Evolutionary conservation across 1,140 invertebrate species (phyloP).

Genomic region (Sitophilus oryzae): DNA sequence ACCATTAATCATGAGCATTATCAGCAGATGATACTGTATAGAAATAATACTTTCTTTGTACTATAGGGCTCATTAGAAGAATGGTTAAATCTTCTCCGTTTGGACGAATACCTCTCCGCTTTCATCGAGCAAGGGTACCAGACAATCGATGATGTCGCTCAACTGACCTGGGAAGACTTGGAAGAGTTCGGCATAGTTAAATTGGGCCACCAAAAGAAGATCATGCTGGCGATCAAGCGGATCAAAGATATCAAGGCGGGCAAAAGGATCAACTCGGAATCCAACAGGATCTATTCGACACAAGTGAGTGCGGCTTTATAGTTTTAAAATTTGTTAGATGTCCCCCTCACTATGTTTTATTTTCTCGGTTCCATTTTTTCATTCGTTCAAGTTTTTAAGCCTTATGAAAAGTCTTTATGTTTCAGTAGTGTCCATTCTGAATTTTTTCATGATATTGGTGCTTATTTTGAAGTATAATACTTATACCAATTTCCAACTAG

Average conservation of each 20-base stretch:
- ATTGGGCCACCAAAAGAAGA: constrained; percentile 96
- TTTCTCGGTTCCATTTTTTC: neutral
- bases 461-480: no score
- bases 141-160: constrained; percentile 85
- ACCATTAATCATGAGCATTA: no score
- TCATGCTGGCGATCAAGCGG: constrained; percentile 93
- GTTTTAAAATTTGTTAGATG: constrained; percentile 15
- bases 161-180: constrained; percentile 97
- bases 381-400: no score
- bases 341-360: constrained; percentile 10
- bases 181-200: constrained; percentile 96
- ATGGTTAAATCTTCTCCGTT: constrained; percentile 82
- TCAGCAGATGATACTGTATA: no score
- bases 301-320: constrained; percentile 39
- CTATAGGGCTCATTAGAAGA: constrained; percentile 86
- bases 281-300: constrained; percentile 51
- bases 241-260: constrained; percentile 90
- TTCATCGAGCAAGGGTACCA: constrained; percentile 89
- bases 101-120: constrained; percentile 87
- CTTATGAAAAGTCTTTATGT: no score
- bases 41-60: no score
- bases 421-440: no score
- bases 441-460: no score
- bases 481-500: no score
- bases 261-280: constrained; percentile 63